Percentiles rank a stretch among this genome's conserved stretches.
These are phyloP conservation scores for Baccha elongata DNA, from an alignment of 2,888 invertebrate genomes.

Conservation along the genomic window DNA sequence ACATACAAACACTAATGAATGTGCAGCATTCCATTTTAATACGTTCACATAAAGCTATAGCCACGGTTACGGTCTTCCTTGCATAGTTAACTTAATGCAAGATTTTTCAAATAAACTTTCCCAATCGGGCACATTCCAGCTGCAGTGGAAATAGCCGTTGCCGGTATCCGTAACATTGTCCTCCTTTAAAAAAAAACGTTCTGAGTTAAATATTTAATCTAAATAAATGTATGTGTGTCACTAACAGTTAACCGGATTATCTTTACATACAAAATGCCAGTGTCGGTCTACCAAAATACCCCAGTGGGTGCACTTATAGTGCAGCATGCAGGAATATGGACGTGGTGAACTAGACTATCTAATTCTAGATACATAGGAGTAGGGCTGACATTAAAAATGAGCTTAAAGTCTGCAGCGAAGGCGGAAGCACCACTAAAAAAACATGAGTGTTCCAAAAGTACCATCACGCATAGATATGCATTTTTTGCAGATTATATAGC, in stretches of 20 bases:
- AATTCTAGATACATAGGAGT: slow-evolving; percentile 11
- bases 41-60: too few relatives aligned
- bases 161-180: background rate
- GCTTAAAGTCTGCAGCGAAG: slow-evolving; percentile 56
- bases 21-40: slow-evolving; percentile 25
- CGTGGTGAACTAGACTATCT: too few relatives aligned
- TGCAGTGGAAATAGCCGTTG: slow-evolving; percentile 7
- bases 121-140: slow-evolving; percentile 16
- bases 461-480: slow-evolving; percentile 11
- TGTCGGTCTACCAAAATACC: slow-evolving; percentile 20
- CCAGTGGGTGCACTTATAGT: background rate
- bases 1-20: slow-evolving; percentile 29
- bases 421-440: slow-evolving; percentile 64
- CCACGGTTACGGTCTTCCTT: background rate
- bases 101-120: slow-evolving; percentile 50
- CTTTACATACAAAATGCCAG: too few relatives aligned
- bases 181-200: slow-evolving; percentile 33
- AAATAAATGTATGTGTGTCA: too few relatives aligned
- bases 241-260: too few relatives aligned
- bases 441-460: slow-evolving; percentile 48
- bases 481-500: slow-evolving; percentile 57
- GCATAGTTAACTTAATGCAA: slow-evolving; percentile 20
- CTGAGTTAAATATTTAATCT: slow-evolving; percentile 64
- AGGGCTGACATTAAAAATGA: slow-evolving; percentile 49
- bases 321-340: too few relatives aligned